phyloP scores from a whole-genome alignment of 1,140 invertebrate genomes.

The Plectrocnemia conspersa region DNA sequence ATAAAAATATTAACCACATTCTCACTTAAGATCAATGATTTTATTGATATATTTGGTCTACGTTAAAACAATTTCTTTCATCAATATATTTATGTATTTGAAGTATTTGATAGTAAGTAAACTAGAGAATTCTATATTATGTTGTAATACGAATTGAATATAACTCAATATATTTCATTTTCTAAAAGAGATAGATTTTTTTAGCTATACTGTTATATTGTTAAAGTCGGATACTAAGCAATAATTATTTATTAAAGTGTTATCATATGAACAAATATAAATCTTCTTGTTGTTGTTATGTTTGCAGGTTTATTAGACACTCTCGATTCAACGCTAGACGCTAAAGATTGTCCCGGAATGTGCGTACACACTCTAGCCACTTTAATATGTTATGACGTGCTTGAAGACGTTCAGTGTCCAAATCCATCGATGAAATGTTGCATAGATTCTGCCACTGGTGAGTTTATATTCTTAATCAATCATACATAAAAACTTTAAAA shows the following conservation, averaged over 20 bases:
- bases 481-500: neutral
- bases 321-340: conserved; percentile 74
- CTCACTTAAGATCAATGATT: too few relatives aligned
- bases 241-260: too few relatives aligned
- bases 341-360: conserved; percentile 78
- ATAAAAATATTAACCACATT: too few relatives aligned
- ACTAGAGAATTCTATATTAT: too few relatives aligned
- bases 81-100: too few relatives aligned
- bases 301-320: conserved; percentile 72
- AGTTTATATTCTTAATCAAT: conserved; percentile 17
- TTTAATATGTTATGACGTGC: conserved; percentile 75
- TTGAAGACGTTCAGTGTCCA: conserved; percentile 75
- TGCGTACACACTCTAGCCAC: conserved; percentile 79
- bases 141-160: too few relatives aligned
- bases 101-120: too few relatives aligned
- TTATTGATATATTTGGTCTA: too few relatives aligned
- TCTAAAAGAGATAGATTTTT: neutral
- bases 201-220: too few relatives aligned
- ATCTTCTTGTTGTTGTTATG: neutral
- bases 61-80: too few relatives aligned
- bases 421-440: conserved; percentile 76
- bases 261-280: too few relatives aligned
- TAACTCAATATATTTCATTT: neutral
- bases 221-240: too few relatives aligned
- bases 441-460: conserved; percentile 59